Evolutionary conservation across 2,113 vertebrate species (phyloP).

Genomic region (Entomyzon cyanotis): DNA sequence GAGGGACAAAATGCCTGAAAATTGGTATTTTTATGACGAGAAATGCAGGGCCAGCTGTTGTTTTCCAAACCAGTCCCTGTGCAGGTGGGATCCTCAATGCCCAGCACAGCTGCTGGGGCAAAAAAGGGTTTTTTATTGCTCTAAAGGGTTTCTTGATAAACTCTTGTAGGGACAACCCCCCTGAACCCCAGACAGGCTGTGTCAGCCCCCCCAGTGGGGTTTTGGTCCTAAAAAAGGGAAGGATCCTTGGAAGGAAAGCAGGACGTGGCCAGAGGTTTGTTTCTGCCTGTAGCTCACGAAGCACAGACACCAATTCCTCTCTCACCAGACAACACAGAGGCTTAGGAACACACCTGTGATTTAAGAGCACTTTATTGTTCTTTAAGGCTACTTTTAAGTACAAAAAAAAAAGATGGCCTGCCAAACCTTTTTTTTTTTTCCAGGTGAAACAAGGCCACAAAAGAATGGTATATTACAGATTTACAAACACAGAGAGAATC

Average conservation of each 20-base stretch:
- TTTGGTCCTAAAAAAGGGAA: fast-evolving
- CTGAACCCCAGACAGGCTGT: fast-evolving
- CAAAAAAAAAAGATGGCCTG: constrained; percentile 98
- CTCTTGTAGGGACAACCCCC: fast-evolving
- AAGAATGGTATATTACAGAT: constrained; percentile 88
- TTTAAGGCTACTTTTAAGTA: constrained; percentile 99
- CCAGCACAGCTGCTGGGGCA: neutral
- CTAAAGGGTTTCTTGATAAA: neutral
- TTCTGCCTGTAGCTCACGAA: fast-evolving
- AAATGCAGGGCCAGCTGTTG: neutral
- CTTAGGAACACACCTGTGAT: constrained; percentile 69
- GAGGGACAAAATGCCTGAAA: neutral
- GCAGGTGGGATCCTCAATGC: neutral
- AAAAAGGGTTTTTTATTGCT: neutral
- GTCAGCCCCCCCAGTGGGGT: fast-evolving
- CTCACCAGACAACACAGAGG: neutral
- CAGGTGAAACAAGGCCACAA: constrained; percentile 92
- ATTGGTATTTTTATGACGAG: neutral
- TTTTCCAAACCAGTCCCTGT: neutral
- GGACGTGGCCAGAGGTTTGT: fast-evolving
- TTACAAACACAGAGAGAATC: constrained; percentile 83
- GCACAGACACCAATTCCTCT: too few species aligned
- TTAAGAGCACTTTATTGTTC: constrained; percentile 99
- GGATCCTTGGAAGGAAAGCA: neutral
- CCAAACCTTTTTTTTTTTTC: constrained; percentile 89